Evolutionary conservation across 2,888 invertebrate species (phyloP).

Genomic region (Gastracanthus pulcherrimus): DNA sequence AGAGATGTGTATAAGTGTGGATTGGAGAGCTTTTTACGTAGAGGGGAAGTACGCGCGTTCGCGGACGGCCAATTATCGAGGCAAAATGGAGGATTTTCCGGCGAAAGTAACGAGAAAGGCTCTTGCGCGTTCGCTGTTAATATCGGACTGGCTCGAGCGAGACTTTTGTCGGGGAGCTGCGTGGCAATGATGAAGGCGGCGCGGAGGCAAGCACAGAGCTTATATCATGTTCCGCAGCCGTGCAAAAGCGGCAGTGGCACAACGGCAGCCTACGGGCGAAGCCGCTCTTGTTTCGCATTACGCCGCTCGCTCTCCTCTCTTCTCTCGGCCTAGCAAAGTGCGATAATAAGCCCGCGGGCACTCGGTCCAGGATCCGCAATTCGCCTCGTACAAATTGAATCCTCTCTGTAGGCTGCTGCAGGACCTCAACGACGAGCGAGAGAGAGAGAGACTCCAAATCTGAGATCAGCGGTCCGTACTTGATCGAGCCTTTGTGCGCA

Average conservation of each 20-base stretch:
- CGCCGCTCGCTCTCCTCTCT: conserved; percentile 38
- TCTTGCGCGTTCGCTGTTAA: neutral
- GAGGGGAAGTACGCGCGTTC: conserved; percentile 2
- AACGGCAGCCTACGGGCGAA: conserved; percentile 46
- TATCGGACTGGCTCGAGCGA: neutral
- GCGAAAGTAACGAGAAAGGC: conserved; percentile 15
- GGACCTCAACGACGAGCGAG: conserved; percentile 66
- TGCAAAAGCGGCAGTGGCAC: neutral
- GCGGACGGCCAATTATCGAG: conserved; percentile 28
- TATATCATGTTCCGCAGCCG: conserved; percentile 10
- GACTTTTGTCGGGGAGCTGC: conserved; percentile 14
- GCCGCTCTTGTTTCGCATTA: conserved; percentile 56
- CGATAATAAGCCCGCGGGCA: conserved; percentile 75
- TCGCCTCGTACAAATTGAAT: conserved; percentile 74
- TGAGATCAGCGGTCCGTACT: conserved; percentile 73
- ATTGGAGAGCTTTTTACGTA: conserved; percentile 32
- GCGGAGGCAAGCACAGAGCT: conserved; percentile 1
- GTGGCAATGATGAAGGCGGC: conserved; percentile 16
- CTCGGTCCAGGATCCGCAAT: conserved; percentile 73
- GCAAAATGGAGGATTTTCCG: conserved; percentile 23
- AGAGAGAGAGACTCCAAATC: conserved; percentile 61
- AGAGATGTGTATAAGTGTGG: too few relatives aligned
- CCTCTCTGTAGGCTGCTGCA: conserved; percentile 67
- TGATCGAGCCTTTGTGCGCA: conserved; percentile 68
- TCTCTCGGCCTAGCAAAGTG: conserved; percentile 70